phyloP scores from a whole-genome alignment of 2,113 vertebrate genomes.

The Halichoeres trimaculatus region DNA sequence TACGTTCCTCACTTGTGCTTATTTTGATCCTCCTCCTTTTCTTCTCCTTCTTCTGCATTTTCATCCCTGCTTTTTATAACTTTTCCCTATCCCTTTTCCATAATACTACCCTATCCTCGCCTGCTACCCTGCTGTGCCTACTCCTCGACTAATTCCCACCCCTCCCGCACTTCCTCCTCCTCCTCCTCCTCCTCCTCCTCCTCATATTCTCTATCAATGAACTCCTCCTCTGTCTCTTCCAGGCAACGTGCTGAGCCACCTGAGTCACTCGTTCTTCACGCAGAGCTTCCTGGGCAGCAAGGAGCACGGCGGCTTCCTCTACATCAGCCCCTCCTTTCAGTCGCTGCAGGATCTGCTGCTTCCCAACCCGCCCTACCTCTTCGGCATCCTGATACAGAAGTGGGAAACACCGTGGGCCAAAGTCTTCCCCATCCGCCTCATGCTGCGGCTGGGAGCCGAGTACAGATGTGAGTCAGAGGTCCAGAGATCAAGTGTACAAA shows the following conservation, averaged over 20 bases:
- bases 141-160: slow-evolving; percentile 5
- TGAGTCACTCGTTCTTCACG: slow-evolving; percentile 98
- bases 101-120: background rate
- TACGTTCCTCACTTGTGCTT: background rate
- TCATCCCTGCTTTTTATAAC: slow-evolving; percentile 10
- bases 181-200: slow-evolving; percentile 5
- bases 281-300: slow-evolving; percentile 97
- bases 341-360: slow-evolving; percentile 95
- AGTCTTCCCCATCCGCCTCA: slow-evolving; percentile 96
- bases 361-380: slow-evolving; percentile 94
- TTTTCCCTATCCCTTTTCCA: background rate
- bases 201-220: slow-evolving; percentile 13
- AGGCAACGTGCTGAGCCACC: slow-evolving; percentile 94
- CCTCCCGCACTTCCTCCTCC: background rate
- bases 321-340: slow-evolving; percentile 94
- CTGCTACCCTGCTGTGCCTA: background rate
- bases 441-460: slow-evolving; percentile 96
- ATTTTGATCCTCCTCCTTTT: background rate
- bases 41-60: background rate
- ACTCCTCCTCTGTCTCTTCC: background rate
- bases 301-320: slow-evolving; percentile 97
- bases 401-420: slow-evolving; percentile 99
- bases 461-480: slow-evolving; percentile 91
- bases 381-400: slow-evolving; percentile 98
- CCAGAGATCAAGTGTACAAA: too few relatives aligned